phyloP scores from a whole-genome alignment of 2,888 invertebrate genomes.

The Aporophyla lueneburgensis region DNA sequence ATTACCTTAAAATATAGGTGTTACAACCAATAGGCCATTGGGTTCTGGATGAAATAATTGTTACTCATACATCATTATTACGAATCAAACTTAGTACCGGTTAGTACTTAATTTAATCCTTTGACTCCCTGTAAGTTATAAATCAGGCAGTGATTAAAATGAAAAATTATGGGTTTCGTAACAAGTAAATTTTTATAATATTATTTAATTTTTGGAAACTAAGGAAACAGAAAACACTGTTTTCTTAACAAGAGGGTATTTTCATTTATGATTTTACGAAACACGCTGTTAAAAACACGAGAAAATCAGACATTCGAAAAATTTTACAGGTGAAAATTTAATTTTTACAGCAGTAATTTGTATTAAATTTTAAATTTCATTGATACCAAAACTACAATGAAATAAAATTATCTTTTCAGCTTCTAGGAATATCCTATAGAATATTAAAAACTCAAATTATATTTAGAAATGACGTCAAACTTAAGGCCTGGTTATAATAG shows the following conservation, averaged over 20 bases:
- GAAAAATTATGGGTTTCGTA: background rate
- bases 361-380: background rate
- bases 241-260: background rate
- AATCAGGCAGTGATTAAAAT: background rate
- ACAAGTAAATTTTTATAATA: background rate
- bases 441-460: background rate
- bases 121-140: background rate
- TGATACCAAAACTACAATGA: background rate
- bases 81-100: background rate
- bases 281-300: background rate
- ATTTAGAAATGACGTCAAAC: slow-evolving; percentile 7
- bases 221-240: background rate
- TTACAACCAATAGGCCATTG: background rate
- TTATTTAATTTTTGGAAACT: background rate
- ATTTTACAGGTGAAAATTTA: background rate
- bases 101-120: background rate
- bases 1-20: too few species aligned
- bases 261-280: background rate
- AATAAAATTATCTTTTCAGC: background rate
- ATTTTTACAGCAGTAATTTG: background rate
- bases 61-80: background rate
- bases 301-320: background rate
- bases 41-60: background rate
- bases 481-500: background rate
- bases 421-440: background rate